phyloP scores from a whole-genome alignment of 2,113 vertebrate genomes.

The Calypte anna region DNA sequence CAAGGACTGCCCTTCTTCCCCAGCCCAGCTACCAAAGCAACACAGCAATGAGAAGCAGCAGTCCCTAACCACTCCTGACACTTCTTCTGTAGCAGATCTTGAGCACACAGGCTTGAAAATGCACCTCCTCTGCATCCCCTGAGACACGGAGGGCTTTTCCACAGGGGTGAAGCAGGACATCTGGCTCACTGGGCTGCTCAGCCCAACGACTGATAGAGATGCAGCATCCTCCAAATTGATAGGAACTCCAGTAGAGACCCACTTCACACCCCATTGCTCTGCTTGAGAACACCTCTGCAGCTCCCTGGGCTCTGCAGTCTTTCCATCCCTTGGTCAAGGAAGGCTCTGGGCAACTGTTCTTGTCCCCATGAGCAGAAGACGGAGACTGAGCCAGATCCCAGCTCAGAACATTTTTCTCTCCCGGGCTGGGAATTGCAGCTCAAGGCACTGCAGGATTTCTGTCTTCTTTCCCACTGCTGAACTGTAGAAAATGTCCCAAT shows the following conservation, averaged over 20 bases:
- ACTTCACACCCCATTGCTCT: background rate
- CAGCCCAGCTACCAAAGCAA: background rate
- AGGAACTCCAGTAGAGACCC: background rate
- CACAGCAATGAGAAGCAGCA: background rate
- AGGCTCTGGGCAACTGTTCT: background rate
- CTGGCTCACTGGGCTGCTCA: background rate
- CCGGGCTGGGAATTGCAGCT: background rate
- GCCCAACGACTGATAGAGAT: background rate
- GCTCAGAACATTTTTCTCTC: background rate
- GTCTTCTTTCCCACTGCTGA: background rate
- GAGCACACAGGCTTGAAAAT: background rate
- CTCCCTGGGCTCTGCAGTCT: background rate
- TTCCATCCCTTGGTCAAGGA: background rate
- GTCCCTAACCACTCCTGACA: background rate
- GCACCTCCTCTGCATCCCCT: background rate
- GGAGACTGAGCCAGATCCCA: background rate
- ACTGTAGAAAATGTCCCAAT: conserved; percentile 32
- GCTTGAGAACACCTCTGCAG: background rate
- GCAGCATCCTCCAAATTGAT: background rate
- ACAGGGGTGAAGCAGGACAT: background rate
- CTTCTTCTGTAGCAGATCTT: background rate
- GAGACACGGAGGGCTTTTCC: background rate
- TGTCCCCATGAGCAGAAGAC: background rate
- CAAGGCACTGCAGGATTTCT: background rate
- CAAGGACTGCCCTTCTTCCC: background rate